Base-by-base conservation (phyloP, 2,113 vertebrate species). In the Pelusios castaneus region DNA sequence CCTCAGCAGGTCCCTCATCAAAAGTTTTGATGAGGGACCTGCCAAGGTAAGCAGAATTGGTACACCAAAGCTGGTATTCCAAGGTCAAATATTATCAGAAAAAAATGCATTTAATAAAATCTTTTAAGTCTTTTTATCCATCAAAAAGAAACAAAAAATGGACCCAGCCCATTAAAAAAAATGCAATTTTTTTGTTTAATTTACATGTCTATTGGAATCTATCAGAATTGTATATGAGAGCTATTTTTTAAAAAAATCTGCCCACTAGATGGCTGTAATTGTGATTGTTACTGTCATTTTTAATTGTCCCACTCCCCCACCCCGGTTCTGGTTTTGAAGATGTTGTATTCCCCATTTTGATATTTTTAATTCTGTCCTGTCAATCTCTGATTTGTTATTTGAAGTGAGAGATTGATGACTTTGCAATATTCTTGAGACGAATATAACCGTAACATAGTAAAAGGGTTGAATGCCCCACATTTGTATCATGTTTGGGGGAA, bases 181-280 rank as follows among this genome's bases (percentile, higher is more conserved):
- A 19, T 84, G 45, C 41, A 45, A 38, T n/a, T 49, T 9, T 4
- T 52, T 52, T 52, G 13, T 79, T 78, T 67, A 1, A 70, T 83
- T 91, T 75, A 54, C 11, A 58, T 43, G 9, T 38, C 31, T 83
- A 84, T 91, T 55, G 4, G 14, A 52, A 52, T 79, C 51, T 78
- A 8, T 6, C 84, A 14, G 76, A 92, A 92, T 80, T 63, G 5
- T 60, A 13, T 81, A 75, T 41, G 12, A 85, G 29, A 80, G 56
- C 5, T 82, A 13, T 60, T 88, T 88, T 82, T 88, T 80, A 34
- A 43, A 27, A 43, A 16, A 10, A 27, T 90, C 85, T 95, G 80
- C 92, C 96, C 95, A 94, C 94, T 96, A 95, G 97, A 89, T 94
- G 87, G 94, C 91, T 97, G 94, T 63, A 93, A 97, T 94, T 94